A percentile compares a stretch with the other conserved stretches of the same genome.
These are phyloP conservation scores for Caenorhabditis brenneri DNA, from an alignment of 1,140 invertebrate species.

Conservation along the genomic window DNA sequence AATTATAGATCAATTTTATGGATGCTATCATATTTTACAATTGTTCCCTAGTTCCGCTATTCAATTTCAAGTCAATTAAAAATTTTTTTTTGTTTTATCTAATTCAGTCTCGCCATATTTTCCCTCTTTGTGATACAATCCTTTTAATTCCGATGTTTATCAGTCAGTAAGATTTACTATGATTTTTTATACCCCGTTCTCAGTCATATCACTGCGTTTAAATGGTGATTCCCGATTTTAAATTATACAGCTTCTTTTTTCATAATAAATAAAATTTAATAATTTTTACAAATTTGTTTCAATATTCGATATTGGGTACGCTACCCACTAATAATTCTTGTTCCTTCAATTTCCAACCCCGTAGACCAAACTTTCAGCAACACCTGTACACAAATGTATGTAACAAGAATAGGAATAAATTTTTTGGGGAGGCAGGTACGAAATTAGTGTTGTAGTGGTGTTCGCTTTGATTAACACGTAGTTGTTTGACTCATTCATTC, in stretches of 20 bases:
- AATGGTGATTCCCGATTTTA: too few relatives aligned
- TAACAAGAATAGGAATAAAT: constrained; percentile 16
- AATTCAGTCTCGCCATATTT: background rate
- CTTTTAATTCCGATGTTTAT: background rate
- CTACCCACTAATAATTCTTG: background rate
- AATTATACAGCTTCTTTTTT: too few relatives aligned
- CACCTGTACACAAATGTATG: constrained; percentile 20
- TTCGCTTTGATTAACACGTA: too few relatives aligned
- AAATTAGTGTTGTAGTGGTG: too few relatives aligned
- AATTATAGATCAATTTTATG: background rate
- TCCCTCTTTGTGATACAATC: background rate
- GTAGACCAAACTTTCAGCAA: background rate
- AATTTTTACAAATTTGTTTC: background rate
- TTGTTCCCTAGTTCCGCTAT: background rate
- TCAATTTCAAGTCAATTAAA: background rate
- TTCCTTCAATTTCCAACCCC: background rate
- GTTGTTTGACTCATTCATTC: too few relatives aligned
- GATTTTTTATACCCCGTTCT: too few relatives aligned
- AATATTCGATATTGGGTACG: background rate
- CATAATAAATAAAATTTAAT: background rate
- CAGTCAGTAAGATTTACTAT: too few relatives aligned
- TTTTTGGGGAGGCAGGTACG: background rate
- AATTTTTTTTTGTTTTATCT: too few relatives aligned
- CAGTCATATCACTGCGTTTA: too few relatives aligned
- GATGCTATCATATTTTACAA: background rate